Percentiles rank a stretch among this genome's conserved stretches.
These are phyloP conservation scores for Tretioscincus oriximinensis DNA, from an alignment of 2,113 vertebrate species.

Conservation along the genomic window DNA sequence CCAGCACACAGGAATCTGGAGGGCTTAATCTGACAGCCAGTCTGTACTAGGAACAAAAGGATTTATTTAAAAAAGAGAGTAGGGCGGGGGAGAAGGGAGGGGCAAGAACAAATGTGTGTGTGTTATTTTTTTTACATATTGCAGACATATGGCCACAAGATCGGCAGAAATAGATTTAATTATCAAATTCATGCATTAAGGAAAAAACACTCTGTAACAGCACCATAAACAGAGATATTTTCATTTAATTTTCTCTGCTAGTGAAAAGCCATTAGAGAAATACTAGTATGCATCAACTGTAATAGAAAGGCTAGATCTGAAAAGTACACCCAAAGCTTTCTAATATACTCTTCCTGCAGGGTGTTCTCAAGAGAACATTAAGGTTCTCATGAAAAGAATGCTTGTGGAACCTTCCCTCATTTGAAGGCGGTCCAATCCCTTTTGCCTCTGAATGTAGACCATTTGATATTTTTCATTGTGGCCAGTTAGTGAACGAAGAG, in stretches of 20 bases:
- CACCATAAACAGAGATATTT: slow-evolving; percentile 59
- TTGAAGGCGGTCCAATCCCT: background rate
- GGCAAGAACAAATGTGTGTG: slow-evolving; percentile 52
- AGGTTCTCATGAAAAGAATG: background rate
- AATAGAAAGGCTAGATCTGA: slow-evolving; percentile 3
- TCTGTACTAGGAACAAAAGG: slow-evolving; percentile 78
- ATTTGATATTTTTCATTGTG: background rate
- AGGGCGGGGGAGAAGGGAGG: background rate
- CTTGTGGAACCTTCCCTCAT: background rate
- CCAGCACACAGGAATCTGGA: slow-evolving; percentile 88
- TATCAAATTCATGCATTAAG: slow-evolving; percentile 68
- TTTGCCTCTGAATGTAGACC: background rate
- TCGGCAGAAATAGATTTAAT: slow-evolving; percentile 80
- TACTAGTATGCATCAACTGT: slow-evolving; percentile 5
- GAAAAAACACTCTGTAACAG: slow-evolving; percentile 51
- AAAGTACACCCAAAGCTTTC: background rate
- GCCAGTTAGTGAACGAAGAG: background rate
- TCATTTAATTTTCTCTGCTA: slow-evolving; percentile 57
- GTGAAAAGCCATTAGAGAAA: slow-evolving; percentile 31
- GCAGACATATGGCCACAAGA: slow-evolving; percentile 78
- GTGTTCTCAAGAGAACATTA: background rate
- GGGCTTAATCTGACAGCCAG: slow-evolving; percentile 76
- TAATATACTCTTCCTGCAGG: background rate
- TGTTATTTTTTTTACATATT: slow-evolving; percentile 74
- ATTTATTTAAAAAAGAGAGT: slow-evolving; percentile 34